These are phyloP conservation scores for Margaritifera margaritifera DNA, from an alignment of 2,888 invertebrate genomes.

Conservation along the genomic window DNA sequence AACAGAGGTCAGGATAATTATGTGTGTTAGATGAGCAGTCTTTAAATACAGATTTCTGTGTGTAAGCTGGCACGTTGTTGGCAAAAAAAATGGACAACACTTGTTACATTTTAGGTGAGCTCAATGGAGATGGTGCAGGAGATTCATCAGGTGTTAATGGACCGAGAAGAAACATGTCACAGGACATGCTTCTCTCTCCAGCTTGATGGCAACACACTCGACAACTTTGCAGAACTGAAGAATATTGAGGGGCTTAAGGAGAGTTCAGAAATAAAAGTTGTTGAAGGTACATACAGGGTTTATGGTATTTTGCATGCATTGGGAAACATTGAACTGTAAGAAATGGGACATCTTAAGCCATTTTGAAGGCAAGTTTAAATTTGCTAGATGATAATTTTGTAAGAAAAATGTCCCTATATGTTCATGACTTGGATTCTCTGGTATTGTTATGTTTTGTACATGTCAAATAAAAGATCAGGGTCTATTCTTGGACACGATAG, in stretches of 20 bases:
- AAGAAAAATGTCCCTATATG: background rate
- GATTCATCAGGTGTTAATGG: constrained; percentile 98
- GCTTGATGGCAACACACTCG: constrained; percentile 89
- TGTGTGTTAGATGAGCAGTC: background rate
- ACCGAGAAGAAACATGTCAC: constrained; percentile 98
- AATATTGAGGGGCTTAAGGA: constrained; percentile 96
- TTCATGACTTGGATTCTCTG: background rate
- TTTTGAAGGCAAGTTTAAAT: background rate
- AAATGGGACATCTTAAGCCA: background rate
- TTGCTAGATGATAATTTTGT: background rate
- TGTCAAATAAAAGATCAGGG: no score
- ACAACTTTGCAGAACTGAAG: constrained; percentile 98
- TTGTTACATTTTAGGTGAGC: constrained; percentile 80
- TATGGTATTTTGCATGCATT: no score
- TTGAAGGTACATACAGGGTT: constrained; percentile 73
- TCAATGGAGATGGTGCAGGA: constrained; percentile 97
- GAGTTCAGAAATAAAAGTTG: constrained; percentile 90
- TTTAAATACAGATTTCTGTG: background rate
- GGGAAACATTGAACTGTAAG: background rate
- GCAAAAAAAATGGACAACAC: no score
- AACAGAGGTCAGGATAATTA: background rate
- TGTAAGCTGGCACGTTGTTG: background rate
- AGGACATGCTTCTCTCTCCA: constrained; percentile 98
- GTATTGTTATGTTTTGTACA: background rate
- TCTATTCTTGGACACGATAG: no score